These are phyloP conservation scores for Hydrotaea cyrtoneurina DNA, from an alignment of 2,888 invertebrate species.

Conservation along the genomic window DNA sequence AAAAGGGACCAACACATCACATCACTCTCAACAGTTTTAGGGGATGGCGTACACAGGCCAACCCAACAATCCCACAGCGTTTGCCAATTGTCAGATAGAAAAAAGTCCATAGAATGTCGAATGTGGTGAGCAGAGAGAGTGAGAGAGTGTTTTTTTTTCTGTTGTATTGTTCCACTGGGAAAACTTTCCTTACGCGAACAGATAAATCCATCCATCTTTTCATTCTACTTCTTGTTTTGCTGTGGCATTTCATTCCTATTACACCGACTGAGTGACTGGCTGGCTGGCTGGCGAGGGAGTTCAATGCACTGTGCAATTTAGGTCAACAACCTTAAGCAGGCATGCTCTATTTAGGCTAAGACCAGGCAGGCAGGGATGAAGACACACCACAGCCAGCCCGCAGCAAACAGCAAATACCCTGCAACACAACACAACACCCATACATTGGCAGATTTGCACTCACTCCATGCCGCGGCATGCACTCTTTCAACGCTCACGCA, in stretches of 20 bases:
- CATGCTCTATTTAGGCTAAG: conserved; percentile 75
- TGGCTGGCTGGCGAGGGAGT: conserved; percentile 69
- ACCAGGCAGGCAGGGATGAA: conserved; percentile 67
- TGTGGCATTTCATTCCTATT: conserved; percentile 8
- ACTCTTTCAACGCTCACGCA: neutral
- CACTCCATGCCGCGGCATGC: neutral
- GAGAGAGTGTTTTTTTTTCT: neutral
- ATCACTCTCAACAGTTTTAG: neutral
- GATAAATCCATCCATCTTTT: no score
- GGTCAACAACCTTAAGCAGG: conserved; percentile 79
- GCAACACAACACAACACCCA: conserved; percentile 17
- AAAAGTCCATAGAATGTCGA: neutral
- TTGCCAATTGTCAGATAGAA: conserved; percentile 31
- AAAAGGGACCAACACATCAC: neutral
- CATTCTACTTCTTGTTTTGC: neutral
- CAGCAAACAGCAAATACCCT: neutral
- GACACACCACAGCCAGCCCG: neutral
- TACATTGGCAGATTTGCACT: conserved; percentile 1
- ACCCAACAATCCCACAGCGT: no score
- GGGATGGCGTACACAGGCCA: no score
- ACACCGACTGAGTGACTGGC: conserved; percentile 39
- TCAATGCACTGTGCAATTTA: conserved; percentile 80
- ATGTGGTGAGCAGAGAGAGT: neutral
- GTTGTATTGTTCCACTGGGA: neutral
- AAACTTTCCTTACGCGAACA: no score